These are phyloP conservation scores for Dendrolimus pini DNA, from an alignment of 2,888 invertebrate genomes.

Conservation along the genomic window DNA sequence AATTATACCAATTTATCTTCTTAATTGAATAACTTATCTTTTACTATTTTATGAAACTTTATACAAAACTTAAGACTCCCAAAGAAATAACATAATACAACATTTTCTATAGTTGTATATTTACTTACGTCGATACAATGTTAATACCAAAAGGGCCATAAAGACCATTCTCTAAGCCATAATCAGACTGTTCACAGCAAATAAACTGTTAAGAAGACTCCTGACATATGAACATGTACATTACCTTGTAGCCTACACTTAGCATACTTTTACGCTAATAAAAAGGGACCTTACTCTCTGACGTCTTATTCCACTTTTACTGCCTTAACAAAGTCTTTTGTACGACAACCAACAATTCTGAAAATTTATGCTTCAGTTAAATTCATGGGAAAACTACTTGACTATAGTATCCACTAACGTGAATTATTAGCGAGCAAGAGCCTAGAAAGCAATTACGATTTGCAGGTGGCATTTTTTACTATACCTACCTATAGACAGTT, in stretches of 20 bases:
- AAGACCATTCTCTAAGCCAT: neutral
- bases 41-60: too few species aligned
- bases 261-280: slow-evolving; percentile 30
- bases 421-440: slow-evolving; percentile 19
- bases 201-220: slow-evolving; percentile 20
- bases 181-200: neutral
- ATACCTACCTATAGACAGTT: too few species aligned
- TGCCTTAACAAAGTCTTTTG: slow-evolving; percentile 34
- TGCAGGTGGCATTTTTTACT: slow-evolving; percentile 14
- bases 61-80: too few species aligned
- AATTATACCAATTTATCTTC: too few species aligned
- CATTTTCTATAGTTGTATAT: too few species aligned
- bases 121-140: too few species aligned
- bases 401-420: slow-evolving; percentile 16
- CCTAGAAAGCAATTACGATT: slow-evolving; percentile 11
- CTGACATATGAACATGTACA: slow-evolving; percentile 19
- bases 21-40: too few species aligned
- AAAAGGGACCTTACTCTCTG: slow-evolving; percentile 20
- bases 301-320: slow-evolving; percentile 46
- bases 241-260: slow-evolving; percentile 23
- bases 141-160: too few species aligned
- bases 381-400: slow-evolving; percentile 12
- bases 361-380: slow-evolving; percentile 42
- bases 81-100: too few species aligned
- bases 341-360: slow-evolving; percentile 34